These are phyloP conservation scores for Hemaris fuciformis DNA, from an alignment of 2,888 invertebrate species.

Conservation along the genomic window DNA sequence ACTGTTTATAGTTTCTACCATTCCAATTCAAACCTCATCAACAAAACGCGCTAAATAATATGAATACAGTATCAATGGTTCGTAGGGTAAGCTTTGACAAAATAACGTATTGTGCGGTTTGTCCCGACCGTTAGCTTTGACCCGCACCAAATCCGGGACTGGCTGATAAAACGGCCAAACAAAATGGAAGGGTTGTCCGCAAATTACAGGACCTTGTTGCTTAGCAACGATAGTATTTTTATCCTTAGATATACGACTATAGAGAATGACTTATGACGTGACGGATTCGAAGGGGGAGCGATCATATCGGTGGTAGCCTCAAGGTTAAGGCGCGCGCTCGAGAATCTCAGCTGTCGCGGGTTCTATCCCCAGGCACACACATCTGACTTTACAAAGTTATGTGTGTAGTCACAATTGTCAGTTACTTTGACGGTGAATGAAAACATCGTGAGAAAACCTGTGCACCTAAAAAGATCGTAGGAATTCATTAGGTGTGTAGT, in stretches of 20 bases:
- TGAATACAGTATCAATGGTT: not conserved
- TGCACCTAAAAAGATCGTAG: too few species aligned
- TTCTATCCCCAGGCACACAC: too few species aligned
- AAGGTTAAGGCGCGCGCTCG: too few species aligned
- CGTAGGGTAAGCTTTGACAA: not conserved
- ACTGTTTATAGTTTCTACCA: not conserved
- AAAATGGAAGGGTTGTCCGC: conserved; percentile 18
- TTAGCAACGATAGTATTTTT: not conserved
- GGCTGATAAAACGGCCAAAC: conserved; percentile 18
- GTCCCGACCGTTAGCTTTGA: not conserved
- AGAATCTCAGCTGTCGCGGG: too few species aligned
- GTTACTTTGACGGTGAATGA: too few species aligned
- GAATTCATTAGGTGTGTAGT: too few species aligned
- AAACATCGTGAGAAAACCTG: too few species aligned
- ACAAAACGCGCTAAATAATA: not conserved
- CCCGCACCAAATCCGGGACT: conserved; percentile 7
- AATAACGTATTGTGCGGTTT: conserved; percentile 6
- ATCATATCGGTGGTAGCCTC: not conserved
- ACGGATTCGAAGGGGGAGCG: not conserved
- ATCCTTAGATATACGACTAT: not conserved
- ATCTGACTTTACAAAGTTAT: too few species aligned
- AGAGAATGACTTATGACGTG: not conserved
- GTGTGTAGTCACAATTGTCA: too few species aligned
- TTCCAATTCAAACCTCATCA: not conserved
- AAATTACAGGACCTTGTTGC: not conserved